Evolutionary conservation across 2,113 vertebrate genomes (phyloP).

Genomic region (Blennius ocellaris): DNA sequence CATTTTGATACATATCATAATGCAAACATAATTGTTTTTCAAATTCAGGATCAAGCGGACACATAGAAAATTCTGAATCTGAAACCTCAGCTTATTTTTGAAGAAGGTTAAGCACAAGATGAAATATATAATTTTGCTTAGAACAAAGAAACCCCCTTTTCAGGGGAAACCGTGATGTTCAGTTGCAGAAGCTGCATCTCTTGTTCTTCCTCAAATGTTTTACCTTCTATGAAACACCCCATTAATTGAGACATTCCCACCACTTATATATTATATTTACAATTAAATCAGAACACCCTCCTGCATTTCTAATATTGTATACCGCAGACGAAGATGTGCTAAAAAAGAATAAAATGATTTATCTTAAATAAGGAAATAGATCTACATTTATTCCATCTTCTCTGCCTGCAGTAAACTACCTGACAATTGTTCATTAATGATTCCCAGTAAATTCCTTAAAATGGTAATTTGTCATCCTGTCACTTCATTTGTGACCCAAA

Average conservation of each 20-base stretch:
- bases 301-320: conserved; percentile 91
- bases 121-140: conserved; percentile 31
- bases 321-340: conserved; percentile 77
- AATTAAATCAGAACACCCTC: conserved; percentile 86
- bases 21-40: conserved; percentile 27
- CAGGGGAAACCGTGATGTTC: conserved; percentile 89
- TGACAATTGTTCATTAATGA: conserved; percentile 99
- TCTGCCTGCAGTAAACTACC: conserved; percentile 97
- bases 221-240: conserved; percentile 83
- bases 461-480: conserved; percentile 99
- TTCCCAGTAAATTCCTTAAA: conserved; percentile 99
- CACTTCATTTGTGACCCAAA: conserved; percentile 99
- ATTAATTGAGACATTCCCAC: conserved; percentile 91
- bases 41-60: conserved; percentile 19
- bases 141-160: conserved; percentile 75
- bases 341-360: conserved; percentile 95
- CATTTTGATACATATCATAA: conserved; percentile 40
- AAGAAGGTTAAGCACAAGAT: conserved; percentile 16
- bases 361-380: conserved; percentile 91
- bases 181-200: conserved; percentile 88
- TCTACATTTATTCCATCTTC: conserved; percentile 96
- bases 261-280: conserved; percentile 88
- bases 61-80: conserved; percentile 22
- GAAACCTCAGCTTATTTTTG: background rate
- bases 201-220: conserved; percentile 86